These are phyloP conservation scores for Melangyna quadrimaculata DNA, from an alignment of 2,888 invertebrate genomes.

Conservation along the genomic window DNA sequence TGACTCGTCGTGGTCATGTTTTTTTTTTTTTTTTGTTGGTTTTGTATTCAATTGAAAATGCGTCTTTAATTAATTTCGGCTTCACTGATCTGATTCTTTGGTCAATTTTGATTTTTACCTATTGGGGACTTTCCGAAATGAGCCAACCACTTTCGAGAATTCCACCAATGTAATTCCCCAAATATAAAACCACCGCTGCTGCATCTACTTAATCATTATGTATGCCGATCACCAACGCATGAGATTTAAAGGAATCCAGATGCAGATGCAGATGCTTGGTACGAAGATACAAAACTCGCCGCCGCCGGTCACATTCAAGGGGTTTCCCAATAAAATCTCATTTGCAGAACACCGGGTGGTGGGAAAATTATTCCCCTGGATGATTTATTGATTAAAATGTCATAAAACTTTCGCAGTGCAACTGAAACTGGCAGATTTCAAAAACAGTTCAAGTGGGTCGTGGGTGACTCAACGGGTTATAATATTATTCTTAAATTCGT, in stretches of 20 bases:
- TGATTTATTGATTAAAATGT: conserved; percentile 51
- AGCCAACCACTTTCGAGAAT: conserved; percentile 44
- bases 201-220: conserved; percentile 10
- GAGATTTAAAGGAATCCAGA: conserved; percentile 11
- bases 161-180: conserved; percentile 46
- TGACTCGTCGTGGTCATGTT: conserved; percentile 43
- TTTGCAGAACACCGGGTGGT: conserved; percentile 7
- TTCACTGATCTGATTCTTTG: conserved; percentile 29
- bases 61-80: conserved; percentile 20
- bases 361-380: conserved; percentile 24
- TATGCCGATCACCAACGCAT: conserved; percentile 31
- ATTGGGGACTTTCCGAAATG: conserved; percentile 59
- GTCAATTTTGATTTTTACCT: conserved; percentile 21
- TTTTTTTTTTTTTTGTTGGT: not conserved
- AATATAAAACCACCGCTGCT: conserved; percentile 22
- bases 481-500: conserved; percentile 19
- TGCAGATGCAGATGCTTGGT: not conserved
- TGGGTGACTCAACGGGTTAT: conserved; percentile 29
- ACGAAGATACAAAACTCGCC: not conserved
- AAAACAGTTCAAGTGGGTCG: conserved; percentile 48
- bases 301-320: conserved; percentile 2
- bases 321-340: conserved; percentile 56
- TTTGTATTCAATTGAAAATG: not conserved
- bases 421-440: conserved; percentile 57
- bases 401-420: conserved; percentile 42